These are phyloP conservation scores for Urocolius indicus DNA, from an alignment of 2,113 vertebrate genomes.

Conservation along the genomic window DNA sequence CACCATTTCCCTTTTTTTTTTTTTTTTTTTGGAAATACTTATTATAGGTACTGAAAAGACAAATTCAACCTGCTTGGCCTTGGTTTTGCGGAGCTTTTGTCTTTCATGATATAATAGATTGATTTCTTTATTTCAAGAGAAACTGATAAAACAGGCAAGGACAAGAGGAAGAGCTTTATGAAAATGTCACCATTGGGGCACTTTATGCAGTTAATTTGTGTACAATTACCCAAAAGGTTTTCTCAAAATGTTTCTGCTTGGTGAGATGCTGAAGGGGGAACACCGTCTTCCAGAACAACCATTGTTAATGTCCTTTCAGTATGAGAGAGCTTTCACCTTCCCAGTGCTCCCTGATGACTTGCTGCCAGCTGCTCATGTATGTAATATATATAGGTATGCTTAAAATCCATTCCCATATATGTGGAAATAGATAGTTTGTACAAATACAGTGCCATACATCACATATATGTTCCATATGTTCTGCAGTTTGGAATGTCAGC, in stretches of 20 bases:
- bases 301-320: slow-evolving; percentile 44
- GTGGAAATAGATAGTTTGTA: slow-evolving; percentile 55
- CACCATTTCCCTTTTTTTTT: neutral
- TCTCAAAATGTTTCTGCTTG: slow-evolving; percentile 20
- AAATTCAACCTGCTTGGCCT: neutral
- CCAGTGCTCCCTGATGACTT: slow-evolving; percentile 39
- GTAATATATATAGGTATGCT: slow-evolving; percentile 31
- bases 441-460: slow-evolving; percentile 35
- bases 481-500: slow-evolving; percentile 28
- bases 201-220: neutral
- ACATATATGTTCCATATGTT: slow-evolving; percentile 5
- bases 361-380: slow-evolving; percentile 29
- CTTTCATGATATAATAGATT: neutral
- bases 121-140: neutral
- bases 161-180: neutral
- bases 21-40: neutral
- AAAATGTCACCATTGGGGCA: neutral
- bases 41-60: neutral
- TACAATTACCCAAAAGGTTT: neutral
- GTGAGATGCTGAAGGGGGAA: slow-evolving; percentile 34
- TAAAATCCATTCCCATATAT: slow-evolving; percentile 47
- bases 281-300: neutral
- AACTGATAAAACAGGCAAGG: neutral
- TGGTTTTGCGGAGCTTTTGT: neutral
- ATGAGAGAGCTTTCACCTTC: neutral